Percentiles rank a stretch among this genome's conserved stretches.
Evolutionary conservation across 2,797 vertebrate genomes (phyloP).

Genomic region (Petrocephalus sullivani): DNA sequence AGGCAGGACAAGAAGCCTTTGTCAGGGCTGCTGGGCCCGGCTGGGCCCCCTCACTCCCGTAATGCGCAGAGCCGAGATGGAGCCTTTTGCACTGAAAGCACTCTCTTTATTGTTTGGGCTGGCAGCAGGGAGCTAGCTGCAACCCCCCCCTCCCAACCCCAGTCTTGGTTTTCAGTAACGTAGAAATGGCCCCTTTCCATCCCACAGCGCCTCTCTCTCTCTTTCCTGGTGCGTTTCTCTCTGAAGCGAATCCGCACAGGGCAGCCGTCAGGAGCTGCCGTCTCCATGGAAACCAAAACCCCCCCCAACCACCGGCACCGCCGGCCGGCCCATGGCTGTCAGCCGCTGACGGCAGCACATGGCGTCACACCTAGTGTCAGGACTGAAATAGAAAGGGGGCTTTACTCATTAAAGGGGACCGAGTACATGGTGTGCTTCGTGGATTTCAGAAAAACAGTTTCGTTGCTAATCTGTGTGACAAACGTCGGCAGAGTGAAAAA

Average conservation of each 20-base stretch:
- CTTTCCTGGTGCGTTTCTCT: not conserved
- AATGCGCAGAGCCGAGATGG: constrained; percentile 29
- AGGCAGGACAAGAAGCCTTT: constrained; percentile 43
- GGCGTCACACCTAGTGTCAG: constrained; percentile 43
- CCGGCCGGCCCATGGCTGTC: constrained; percentile 43
- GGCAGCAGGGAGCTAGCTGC: constrained; percentile 25
- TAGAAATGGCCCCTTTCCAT: not conserved
- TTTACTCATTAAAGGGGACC: constrained; percentile 31
- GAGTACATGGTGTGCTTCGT: constrained; percentile 1
- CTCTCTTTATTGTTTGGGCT: constrained; percentile 20
- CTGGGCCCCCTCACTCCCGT: not conserved
- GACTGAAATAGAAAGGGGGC: constrained; percentile 59
- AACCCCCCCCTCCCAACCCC: not conserved
- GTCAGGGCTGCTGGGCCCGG: constrained; percentile 18
- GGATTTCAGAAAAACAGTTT: not conserved
- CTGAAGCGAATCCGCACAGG: constrained; percentile 33
- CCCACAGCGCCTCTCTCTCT: not conserved
- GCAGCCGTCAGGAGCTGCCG: constrained; percentile 45
- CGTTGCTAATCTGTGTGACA: not conserved
- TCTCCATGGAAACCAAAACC: constrained; percentile 64
- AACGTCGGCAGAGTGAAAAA: not conserved
- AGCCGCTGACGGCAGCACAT: constrained; percentile 61
- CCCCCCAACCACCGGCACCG: constrained; percentile 28
- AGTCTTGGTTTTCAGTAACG: not conserved
- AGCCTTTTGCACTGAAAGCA: constrained; percentile 30